phyloP scores from a whole-genome alignment of 2,888 invertebrate genomes.

The Stenoptilia bipunctidactyla region DNA sequence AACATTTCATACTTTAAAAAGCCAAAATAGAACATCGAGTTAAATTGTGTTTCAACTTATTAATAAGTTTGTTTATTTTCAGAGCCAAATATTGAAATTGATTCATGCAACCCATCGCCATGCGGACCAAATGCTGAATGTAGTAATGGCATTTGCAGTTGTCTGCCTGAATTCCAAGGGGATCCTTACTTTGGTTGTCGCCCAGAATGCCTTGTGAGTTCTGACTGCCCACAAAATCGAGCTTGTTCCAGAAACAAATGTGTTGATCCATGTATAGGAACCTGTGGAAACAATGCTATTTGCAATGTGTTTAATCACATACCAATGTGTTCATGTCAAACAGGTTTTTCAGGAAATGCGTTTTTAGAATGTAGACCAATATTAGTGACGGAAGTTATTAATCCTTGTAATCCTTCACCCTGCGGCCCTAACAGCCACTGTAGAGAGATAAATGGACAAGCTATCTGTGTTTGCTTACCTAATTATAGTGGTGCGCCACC shows the following conservation, averaged over 20 bases:
- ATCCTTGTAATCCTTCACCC: constrained; percentile 78
- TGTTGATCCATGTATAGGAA: constrained; percentile 80
- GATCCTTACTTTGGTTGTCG: constrained; percentile 84
- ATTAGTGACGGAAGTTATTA: constrained; percentile 37
- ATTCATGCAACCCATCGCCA: constrained; percentile 76
- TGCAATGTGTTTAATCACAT: constrained; percentile 78
- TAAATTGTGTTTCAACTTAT: too few relatives aligned
- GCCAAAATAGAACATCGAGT: too few relatives aligned
- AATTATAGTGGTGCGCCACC: constrained; percentile 81
- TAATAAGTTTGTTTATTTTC: too few relatives aligned
- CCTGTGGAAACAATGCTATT: constrained; percentile 80
- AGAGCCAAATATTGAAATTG: constrained; percentile 36
- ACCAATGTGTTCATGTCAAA: constrained; percentile 72
- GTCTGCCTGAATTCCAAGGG: constrained; percentile 80
- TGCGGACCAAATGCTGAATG: constrained; percentile 82
- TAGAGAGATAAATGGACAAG: constrained; percentile 75
- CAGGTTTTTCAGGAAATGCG: constrained; percentile 77
- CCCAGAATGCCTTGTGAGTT: constrained; percentile 84
- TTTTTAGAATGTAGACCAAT: constrained; percentile 73
- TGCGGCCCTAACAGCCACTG: constrained; percentile 82
- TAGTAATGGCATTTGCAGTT: constrained; percentile 76
- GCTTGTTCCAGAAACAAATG: constrained; percentile 83
- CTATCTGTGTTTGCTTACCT: constrained; percentile 77
- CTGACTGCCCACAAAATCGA: constrained; percentile 78
- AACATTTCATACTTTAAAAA: too few relatives aligned